Conservation (phyloP, 1,140 invertebrate genomes). For the Ceratosolen fusciceps region DNA sequence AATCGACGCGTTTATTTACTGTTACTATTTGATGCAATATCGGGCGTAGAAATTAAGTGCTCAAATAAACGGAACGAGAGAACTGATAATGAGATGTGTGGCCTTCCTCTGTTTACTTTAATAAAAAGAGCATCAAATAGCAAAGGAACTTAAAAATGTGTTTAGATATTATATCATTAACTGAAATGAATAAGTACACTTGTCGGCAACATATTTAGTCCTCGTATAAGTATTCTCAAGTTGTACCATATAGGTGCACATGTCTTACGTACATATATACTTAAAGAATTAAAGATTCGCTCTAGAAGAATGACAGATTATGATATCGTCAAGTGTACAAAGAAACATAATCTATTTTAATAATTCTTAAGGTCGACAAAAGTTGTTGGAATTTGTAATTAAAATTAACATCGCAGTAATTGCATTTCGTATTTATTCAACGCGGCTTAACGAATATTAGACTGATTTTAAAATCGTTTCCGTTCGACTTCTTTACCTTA, state of each 20-base stretch:
- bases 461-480: too few species aligned
- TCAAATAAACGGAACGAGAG: not conserved
- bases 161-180: too few species aligned
- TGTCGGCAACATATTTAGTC: not conserved
- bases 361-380: not conserved
- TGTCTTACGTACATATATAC: not conserved
- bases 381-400: not conserved
- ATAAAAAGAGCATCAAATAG: not conserved
- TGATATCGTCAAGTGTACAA: not conserved
- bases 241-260: not conserved
- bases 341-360: not conserved
- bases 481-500: too few species aligned
- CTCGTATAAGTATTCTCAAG: not conserved
- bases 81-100: not conserved
- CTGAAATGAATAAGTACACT: constrained; percentile 2
- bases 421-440: too few species aligned
- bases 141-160: not conserved
- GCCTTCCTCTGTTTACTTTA: not conserved
- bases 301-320: not conserved
- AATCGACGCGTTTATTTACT: not conserved
- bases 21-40: not conserved
- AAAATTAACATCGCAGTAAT: too few species aligned
- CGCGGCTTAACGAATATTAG: too few species aligned
- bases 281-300: not conserved
- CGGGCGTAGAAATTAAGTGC: not conserved